Evolutionary conservation across 2,888 invertebrate genomes (phyloP), one percentile per base, ranked within the genome.

Genomic region (Sipha maydis): DNA sequence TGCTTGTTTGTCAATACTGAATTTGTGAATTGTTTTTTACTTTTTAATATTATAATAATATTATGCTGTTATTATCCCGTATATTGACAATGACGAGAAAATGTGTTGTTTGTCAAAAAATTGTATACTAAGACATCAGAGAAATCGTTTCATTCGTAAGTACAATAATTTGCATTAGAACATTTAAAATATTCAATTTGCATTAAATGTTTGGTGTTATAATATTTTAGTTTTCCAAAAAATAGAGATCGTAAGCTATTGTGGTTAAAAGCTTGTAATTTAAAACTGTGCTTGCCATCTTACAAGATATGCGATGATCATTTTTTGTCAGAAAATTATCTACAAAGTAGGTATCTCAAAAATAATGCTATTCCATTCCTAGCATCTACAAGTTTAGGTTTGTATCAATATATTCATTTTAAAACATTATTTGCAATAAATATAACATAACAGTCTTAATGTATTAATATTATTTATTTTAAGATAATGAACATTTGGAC

Each of bases 191-290:
- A 56, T 56, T 76, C 19, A 77, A 77, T 19, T 48, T 54, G 77
- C 19, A 77, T 48, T 77, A 77, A 38, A 54, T 28, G 19, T 48
- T 77, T 54, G 19, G 28, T 48, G 19, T 77, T 77, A 54, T 54
- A 54, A 28, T 34, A 78, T 78, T 79, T 79, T 56, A 82, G 82
- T 3, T 82, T 82, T 48, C 69, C 82, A 48, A 82, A 82, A 82
- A 11, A 82, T 71, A 19, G 28, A 48, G 28, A 5, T n/a, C 41
- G 69, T 19, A 82, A 48, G 31, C 31, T 69, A 82, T 8, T 69
- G 19, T 82, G 82, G 82, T 48, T 82, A 48, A 82, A 69, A 69
- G 82, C 82, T 67, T 82, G 69, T 69, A 82, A 69, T 9, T 69
- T 82, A 21, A 82, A n/a, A 19, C 48, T 82, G 69, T 48, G 41